Conservation (phyloP, 2,113 vertebrate genomes). For the Myrmophylax atrothorax region DNA sequence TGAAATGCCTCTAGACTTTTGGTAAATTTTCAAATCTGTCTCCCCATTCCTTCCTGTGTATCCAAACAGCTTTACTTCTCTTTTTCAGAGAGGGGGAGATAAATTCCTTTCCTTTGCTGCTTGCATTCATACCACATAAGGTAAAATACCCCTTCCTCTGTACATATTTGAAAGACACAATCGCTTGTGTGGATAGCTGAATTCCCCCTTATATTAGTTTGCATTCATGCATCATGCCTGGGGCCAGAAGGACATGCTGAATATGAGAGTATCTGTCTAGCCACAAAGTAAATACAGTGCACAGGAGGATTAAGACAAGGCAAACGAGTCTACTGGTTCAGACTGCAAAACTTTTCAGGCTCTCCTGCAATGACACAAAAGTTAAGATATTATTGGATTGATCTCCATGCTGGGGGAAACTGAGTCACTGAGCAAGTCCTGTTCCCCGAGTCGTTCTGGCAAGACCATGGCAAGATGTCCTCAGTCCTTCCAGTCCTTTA, state of each 20-base stretch:
- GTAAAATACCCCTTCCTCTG: not conserved
- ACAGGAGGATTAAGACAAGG: not conserved
- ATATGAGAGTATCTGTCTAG: constrained; percentile 28
- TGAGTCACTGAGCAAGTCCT: not conserved
- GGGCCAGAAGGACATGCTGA: constrained; percentile 14
- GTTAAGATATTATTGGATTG: not conserved
- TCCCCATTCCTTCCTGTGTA: not conserved
- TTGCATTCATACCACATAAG: not conserved
- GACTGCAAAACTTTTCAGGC: not conserved
- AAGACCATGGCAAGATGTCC: not conserved
- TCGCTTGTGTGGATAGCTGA: not conserved
- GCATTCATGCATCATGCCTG: not conserved
- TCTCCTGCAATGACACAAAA: not conserved
- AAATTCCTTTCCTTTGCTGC: constrained; percentile 17
- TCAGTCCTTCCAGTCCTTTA: not conserved
- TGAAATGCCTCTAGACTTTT: not conserved
- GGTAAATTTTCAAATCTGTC: not conserved
- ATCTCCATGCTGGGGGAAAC: not conserved
- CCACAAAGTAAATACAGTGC: constrained; percentile 36
- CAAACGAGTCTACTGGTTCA: not conserved
- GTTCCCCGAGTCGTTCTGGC: not conserved
- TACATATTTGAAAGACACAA: constrained; percentile 18
- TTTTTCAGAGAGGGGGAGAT: not conserved
- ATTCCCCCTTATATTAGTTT: constrained; percentile 4
- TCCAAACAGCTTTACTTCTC: not conserved